A percentile compares a stretch with the other conserved stretches of the same genome.
phyloP scores from a whole-genome alignment of 2,888 invertebrate genomes.

The Hyposoter didymator region DNA sequence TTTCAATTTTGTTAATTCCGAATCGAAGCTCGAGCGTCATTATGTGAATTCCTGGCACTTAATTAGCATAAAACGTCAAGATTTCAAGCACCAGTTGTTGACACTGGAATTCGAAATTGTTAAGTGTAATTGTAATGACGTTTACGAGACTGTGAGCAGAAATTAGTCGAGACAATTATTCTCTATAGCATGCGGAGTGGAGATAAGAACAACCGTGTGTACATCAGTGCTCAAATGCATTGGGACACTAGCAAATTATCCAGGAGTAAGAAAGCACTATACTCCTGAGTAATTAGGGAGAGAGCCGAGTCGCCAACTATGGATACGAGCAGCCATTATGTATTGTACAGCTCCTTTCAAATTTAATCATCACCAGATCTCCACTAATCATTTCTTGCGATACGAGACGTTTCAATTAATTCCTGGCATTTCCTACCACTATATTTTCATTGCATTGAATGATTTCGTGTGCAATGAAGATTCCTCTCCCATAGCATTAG shows the following conservation, averaged over 20 bases:
- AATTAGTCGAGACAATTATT: constrained; percentile 63
- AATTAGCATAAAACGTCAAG: constrained; percentile 30
- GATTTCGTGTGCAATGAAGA: neutral
- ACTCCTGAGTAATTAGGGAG: constrained; percentile 53
- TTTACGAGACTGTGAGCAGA: constrained; percentile 15
- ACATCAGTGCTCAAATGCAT: constrained; percentile 31
- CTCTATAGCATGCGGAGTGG: constrained; percentile 25
- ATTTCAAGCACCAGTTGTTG: neutral
- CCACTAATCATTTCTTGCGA: neutral
- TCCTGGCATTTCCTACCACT: neutral
- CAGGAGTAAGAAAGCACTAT: constrained; percentile 48
- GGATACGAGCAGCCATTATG: constrained; percentile 21
- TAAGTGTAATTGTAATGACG: constrained; percentile 12
- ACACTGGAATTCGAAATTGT: constrained; percentile 2
- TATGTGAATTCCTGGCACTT: neutral
- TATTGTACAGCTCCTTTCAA: constrained; percentile 36
- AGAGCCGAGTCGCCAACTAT: constrained; percentile 35
- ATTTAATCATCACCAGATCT: neutral
- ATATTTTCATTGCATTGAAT: neutral
- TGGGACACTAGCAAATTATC: constrained; percentile 67
- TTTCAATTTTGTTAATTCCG: neutral
- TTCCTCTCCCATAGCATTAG: neutral
- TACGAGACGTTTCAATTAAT: neutral
- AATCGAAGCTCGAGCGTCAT: neutral
- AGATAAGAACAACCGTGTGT: constrained; percentile 24